Conservation (phyloP, 2,113 vertebrate species). For the Brevimyrus niger region DNA sequence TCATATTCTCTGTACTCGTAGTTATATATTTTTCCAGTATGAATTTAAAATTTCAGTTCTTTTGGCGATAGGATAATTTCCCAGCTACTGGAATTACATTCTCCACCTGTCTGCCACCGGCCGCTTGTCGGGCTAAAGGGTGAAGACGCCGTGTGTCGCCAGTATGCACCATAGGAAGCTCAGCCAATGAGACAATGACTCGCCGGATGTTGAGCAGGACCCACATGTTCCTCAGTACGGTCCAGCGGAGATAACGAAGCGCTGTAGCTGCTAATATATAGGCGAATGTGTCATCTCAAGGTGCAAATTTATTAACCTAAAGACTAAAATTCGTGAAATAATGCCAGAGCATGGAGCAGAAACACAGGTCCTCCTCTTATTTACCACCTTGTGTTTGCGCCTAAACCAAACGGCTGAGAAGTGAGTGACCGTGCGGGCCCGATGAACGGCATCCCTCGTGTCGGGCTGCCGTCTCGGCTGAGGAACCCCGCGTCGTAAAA, state of each 20-base stretch:
- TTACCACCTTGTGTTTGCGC: neutral
- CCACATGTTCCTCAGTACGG: neutral
- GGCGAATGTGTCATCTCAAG: neutral
- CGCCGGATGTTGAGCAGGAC: neutral
- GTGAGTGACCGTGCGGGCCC: neutral
- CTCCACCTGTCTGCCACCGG: neutral
- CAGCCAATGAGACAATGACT: neutral
- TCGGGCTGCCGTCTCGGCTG: neutral
- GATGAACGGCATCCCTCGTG: neutral
- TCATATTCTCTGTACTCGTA: neutral
- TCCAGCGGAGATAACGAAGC: neutral
- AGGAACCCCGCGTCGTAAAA: neutral
- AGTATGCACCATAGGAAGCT: neutral
- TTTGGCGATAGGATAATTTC: neutral
- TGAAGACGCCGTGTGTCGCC: neutral
- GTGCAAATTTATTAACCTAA: neutral
- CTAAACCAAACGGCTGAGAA: neutral
- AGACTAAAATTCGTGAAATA: neutral
- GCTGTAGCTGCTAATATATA: neutral
- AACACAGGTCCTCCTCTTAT: too few species aligned
- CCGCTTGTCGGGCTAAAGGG: neutral
- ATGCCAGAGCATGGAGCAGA: neutral
- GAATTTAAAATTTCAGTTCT: neutral
- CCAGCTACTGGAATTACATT: neutral
- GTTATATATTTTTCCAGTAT: neutral